Percentiles rank a stretch among this genome's conserved stretches.
Evolutionary conservation across 2,888 invertebrate genomes (phyloP).

Genomic region (Eutolmus rufibarbis): DNA sequence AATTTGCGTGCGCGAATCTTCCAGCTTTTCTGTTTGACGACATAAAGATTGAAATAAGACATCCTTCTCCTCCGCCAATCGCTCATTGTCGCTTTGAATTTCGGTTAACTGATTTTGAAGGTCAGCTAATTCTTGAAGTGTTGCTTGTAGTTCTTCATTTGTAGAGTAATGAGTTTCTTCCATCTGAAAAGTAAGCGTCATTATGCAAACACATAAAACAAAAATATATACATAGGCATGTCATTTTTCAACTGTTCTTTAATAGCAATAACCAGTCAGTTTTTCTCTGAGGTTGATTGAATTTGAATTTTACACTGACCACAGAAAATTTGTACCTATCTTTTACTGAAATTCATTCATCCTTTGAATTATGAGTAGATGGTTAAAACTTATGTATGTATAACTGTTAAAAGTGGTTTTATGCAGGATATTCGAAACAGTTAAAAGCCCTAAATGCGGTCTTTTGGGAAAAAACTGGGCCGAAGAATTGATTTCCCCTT

Average conservation of each 20-base stretch:
- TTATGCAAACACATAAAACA: background rate
- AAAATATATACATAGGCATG: background rate
- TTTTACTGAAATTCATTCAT: too few species aligned
- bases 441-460: too few species aligned
- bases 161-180: slow-evolving; percentile 72
- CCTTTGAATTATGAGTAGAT: too few species aligned
- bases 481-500: too few species aligned
- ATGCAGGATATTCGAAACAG: too few species aligned
- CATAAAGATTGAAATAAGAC: slow-evolving; percentile 89
- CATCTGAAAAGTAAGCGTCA: slow-evolving; percentile 53
- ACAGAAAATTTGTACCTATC: too few species aligned
- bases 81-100: slow-evolving; percentile 86
- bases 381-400: too few species aligned
- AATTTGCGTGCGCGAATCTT: slow-evolving; percentile 82
- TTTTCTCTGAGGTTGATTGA: background rate
- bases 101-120: slow-evolving; percentile 86
- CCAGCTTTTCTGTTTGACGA: slow-evolving; percentile 89
- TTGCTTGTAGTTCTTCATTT: slow-evolving; percentile 91
- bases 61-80: slow-evolving; percentile 86
- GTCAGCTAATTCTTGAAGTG: slow-evolving; percentile 90
- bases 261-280: background rate
- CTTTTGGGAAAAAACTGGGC: too few species aligned
- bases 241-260: background rate
- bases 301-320: too few species aligned
- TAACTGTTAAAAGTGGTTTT: too few species aligned